A percentile compares a stretch with the other conserved stretches of the same genome.
phyloP scores from a whole-genome alignment of 1,140 invertebrate genomes.

The Papilio polyxenes region DNA sequence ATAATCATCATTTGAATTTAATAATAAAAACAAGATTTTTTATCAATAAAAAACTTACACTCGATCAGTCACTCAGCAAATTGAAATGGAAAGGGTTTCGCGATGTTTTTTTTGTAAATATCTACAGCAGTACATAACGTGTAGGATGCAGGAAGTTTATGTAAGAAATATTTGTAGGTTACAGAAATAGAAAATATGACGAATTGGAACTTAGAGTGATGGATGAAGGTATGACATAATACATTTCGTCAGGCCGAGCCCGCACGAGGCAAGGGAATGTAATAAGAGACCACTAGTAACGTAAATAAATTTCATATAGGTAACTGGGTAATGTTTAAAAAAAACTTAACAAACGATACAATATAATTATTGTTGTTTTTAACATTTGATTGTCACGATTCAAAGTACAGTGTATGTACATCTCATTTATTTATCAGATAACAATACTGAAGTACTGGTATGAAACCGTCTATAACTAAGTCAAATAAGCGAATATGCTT shows the following conservation, averaged over 20 bases:
- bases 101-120: neutral
- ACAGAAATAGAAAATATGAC: neutral
- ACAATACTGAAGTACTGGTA: too few species aligned
- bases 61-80: neutral
- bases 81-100: neutral
- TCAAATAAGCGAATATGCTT: neutral
- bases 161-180: constrained; percentile 1
- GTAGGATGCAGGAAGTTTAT: constrained; percentile 7
- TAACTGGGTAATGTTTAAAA: neutral
- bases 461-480: too few species aligned
- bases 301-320: neutral
- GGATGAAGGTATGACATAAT: neutral
- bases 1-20: neutral
- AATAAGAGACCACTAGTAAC: neutral
- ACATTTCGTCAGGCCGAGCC: neutral
- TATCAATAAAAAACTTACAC: neutral
- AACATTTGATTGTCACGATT: too few species aligned
- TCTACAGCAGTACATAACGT: neutral
- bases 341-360: too few species aligned
- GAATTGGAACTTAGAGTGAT: neutral
- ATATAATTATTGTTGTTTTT: too few species aligned
- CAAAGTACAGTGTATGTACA: too few species aligned
- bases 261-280: neutral
- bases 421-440: too few species aligned
- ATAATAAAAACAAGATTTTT: neutral